Evolutionary conservation across 2,797 vertebrate species (phyloP).

Genomic region (Acropternis orthonyx): DNA sequence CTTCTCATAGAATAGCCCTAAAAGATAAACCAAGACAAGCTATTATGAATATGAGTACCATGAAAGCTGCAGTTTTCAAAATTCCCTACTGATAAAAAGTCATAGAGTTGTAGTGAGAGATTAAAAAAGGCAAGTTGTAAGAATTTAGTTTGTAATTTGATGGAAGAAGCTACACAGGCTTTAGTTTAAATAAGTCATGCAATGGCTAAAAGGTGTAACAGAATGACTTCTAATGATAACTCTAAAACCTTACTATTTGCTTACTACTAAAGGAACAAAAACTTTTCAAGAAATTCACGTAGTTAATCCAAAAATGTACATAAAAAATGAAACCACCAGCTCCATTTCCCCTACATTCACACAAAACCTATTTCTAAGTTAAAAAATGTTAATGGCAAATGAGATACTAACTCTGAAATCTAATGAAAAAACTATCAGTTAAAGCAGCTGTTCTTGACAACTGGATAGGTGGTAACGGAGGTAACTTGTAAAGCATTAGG

Average conservation of each 20-base stretch:
- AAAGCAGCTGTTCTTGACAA: not conserved
- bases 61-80: not conserved
- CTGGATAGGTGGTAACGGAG: not conserved
- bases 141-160: not conserved
- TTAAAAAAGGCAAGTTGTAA: not conserved
- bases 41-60: fast-evolving
- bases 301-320: not conserved
- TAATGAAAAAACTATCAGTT: not conserved
- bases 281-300: not conserved
- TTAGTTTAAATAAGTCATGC: not conserved
- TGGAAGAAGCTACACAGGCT: not conserved
- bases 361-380: not conserved
- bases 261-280: not conserved
- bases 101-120: not conserved
- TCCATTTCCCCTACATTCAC: not conserved
- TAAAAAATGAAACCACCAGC: not conserved
- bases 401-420: not conserved
- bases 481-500: not conserved
- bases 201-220: not conserved
- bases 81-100: not conserved
- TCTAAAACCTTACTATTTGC: not conserved
- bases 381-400: not conserved
- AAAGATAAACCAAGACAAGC: not conserved
- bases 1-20: not conserved
- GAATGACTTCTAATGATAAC: not conserved